phyloP scores from a whole-genome alignment of 64 coral and sea anemone genomes.

The Platygyra sinensis region DNA sequence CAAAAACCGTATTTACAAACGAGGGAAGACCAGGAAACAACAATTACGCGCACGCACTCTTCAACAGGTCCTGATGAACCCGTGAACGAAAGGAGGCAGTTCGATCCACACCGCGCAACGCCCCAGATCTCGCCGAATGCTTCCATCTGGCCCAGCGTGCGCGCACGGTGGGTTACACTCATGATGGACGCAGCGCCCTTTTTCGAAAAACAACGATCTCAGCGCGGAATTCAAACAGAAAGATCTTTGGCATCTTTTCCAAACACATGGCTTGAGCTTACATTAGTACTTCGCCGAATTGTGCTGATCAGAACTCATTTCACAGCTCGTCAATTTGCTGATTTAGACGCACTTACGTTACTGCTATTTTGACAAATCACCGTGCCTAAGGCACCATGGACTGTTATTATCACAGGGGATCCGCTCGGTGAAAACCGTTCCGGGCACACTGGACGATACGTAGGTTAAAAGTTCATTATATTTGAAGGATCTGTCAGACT shows the following conservation, averaged over 20 bases:
- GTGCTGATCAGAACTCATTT: no score
- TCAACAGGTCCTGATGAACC: constrained; percentile 2
- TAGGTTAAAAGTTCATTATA: no score
- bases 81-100: neutral
- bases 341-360: no score
- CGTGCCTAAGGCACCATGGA: no score
- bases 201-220: constrained; percentile 4
- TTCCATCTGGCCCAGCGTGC: constrained; percentile 54
- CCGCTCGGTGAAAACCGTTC: no score
- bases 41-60: constrained; percentile 30
- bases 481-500: no score
- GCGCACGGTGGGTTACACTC: neutral
- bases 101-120: neutral
- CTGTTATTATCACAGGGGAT: no score
- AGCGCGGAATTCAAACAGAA: neutral
- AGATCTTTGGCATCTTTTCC: neutral
- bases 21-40: neutral
- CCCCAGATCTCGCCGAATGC: constrained; percentile 7
- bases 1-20: neutral
- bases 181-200: neutral
- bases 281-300: no score
- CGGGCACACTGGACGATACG: no score
- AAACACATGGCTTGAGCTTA: no score
- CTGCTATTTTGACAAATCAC: no score
- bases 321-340: no score